Base-by-base conservation (phyloP, 1,140 invertebrate species). In the Gryllus bimaculatus region DNA sequence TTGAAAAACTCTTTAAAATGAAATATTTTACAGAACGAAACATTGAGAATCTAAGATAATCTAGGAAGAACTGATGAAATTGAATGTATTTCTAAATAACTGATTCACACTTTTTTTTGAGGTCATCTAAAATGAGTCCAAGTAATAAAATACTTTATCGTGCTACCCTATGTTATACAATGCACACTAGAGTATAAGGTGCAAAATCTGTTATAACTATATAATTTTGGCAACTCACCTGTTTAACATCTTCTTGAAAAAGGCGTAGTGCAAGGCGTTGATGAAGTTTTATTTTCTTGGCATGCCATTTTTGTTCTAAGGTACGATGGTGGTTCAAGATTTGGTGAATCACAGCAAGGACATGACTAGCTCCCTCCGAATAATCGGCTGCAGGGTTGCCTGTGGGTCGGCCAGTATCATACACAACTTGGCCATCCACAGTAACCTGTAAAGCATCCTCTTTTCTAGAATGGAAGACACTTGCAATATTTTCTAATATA, bases 181-280 rank as follows among this genome's bases (percentile, higher is more conserved):
- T 39, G 26, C 26, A 39, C 26, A 39, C 26, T 39, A 5, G 26
- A 39, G 26, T 2, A 39, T 39, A 39, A 2, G 26, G 26, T 39
- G 26, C 26, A 39, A 39, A 39, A 39, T 39, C 26, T 39, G 1
- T 39, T 39, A 39, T 39, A 39, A 39, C 1, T 2, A 39, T 39
- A 39, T 5, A 39, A 39, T 39, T 39, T 39, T 39, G 26, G 26
- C 26, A 39, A 39, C 81, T 79, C 79, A 91, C 91, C 88, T 95
- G 94, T 85, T 95, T 93, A 8, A 97, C 96, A 86, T 98, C 96
- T 84, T 98, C 96, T 86, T 98, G 96, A 86, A 98, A 99, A 47
- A 98, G 89, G 81, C 96, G 89, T 77, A 99, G 88, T 5, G 97
- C 96, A 13, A 99, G 89, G 81, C 96, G 89, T 86, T 99, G 97